Percentiles rank a stretch among this genome's conserved stretches.
Evolutionary conservation across 2,113 vertebrate genomes (phyloP).

Genomic region (Copsychus sechellarum): DNA sequence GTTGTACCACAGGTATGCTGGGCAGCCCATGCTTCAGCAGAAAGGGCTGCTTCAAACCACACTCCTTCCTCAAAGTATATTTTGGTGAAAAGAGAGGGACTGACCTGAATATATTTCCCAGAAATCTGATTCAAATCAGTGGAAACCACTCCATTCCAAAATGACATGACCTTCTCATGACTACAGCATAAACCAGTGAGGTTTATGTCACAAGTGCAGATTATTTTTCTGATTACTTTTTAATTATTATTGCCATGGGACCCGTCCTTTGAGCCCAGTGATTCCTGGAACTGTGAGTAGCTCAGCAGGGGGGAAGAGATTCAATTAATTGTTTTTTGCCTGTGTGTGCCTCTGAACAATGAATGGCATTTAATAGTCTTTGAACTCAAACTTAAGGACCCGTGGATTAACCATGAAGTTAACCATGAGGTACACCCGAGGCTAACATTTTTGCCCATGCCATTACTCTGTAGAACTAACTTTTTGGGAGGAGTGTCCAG

Average conservation of each 20-base stretch:
- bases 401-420: neutral
- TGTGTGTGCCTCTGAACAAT: neutral
- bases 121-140: neutral
- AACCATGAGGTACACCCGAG: neutral
- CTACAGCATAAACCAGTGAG: neutral
- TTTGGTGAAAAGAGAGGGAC: neutral
- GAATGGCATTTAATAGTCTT: neutral
- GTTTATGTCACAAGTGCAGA: neutral
- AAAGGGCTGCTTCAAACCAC: neutral
- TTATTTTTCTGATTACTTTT: constrained; percentile 43
- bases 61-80: neutral
- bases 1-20: constrained; percentile 82
- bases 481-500: neutral
- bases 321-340: neutral
- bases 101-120: neutral
- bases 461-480: neutral
- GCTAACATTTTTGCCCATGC: neutral
- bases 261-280: neutral
- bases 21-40: neutral
- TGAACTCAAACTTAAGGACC: neutral
- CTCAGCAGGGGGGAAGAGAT: neutral
- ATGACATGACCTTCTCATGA: neutral
- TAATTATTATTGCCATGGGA: constrained; percentile 2
- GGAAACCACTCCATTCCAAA: neutral
- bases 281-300: neutral